Conservation (phyloP, 2,113 vertebrate species). For the Zosterops borbonicus region DNA sequence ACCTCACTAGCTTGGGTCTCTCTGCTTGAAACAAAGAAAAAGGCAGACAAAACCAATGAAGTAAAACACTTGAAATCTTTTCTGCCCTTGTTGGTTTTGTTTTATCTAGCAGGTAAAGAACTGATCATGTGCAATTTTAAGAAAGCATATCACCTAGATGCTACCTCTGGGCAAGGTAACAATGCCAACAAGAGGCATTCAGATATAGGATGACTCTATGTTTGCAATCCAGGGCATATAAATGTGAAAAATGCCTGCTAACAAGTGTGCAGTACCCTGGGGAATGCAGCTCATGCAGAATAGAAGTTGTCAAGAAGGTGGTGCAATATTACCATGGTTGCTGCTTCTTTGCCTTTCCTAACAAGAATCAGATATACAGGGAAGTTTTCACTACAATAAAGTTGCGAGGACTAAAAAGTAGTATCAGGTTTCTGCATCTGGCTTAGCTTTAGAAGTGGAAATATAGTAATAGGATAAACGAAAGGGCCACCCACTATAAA, state of each 20-base stretch:
- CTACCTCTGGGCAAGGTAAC: not conserved
- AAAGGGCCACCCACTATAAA: conserved; percentile 75
- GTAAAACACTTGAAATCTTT: not conserved
- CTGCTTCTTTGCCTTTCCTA: conserved; percentile 41
- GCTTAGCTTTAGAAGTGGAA: conserved; percentile 65
- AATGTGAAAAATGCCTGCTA: not conserved
- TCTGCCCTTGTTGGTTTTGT: not conserved
- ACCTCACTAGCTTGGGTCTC: not conserved
- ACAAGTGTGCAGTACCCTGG: not conserved
- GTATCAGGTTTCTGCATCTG: conserved; percentile 63
- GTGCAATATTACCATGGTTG: conserved; percentile 1
- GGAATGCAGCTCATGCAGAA: not conserved
- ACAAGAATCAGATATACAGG: not conserved
- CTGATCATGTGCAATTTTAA: not conserved
- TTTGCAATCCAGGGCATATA: not conserved
- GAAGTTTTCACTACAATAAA: not conserved
- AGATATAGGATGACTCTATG: not conserved
- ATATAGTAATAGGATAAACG: conserved; percentile 49
- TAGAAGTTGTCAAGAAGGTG: conserved; percentile 31
- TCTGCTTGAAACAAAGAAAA: not conserved
- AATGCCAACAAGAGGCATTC: not conserved
- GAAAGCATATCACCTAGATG: not conserved
- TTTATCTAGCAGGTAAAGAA: not conserved
- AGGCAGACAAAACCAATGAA: not conserved
- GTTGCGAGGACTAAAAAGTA: not conserved